Evolutionary conservation across 2,113 vertebrate genomes (phyloP), one percentile per base, ranked within the genome.

Genomic region (Talpa occidentalis): DNA sequence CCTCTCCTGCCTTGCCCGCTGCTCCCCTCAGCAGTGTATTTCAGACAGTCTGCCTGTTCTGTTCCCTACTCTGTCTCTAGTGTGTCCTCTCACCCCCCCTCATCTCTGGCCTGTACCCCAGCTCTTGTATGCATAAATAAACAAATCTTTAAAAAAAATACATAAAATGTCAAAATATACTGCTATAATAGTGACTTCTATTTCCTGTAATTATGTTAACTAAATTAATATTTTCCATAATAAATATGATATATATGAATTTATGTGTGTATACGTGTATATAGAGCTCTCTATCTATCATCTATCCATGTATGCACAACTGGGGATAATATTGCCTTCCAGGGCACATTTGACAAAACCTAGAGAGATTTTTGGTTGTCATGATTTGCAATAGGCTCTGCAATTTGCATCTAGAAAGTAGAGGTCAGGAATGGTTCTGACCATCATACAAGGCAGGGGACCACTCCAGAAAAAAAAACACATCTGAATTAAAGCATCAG

Each of bases 171-270:
- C 35, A 62, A 93, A 76, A 24, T 4, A 69, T 6, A 76, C 90
- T 92, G 26, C 47, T 81, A 26, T 44, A 37, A 64, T 37, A 78
- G 16, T 2, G 9, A 10, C 5, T 5, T 10, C 79, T 70, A 9
- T n/a, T 70, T 82, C 81, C n/a, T 88, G 4, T 30, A 84, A 59
- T 88, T 90, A 60, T 42, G 64, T 80, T 86, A 84, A 56, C 80
- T 62, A 78, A 19, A 40, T 64, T 70, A 64, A 35, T 64, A 62
- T 67, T 60, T 59, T 21, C 9, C 64, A 76, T 67, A 83, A 76
- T 32, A 56, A 14, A 80, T 80, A 14, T 88, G 8, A 66, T 37
- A 2, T 30, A 44, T 52, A 54, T 56, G 26, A 74, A 72, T 83
- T 14, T 67, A 67, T 64, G 30, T 64, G 35, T 6, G 35, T 69